Evolutionary conservation across 2,113 vertebrate species (phyloP).

Genomic region (Blennius ocellaris): DNA sequence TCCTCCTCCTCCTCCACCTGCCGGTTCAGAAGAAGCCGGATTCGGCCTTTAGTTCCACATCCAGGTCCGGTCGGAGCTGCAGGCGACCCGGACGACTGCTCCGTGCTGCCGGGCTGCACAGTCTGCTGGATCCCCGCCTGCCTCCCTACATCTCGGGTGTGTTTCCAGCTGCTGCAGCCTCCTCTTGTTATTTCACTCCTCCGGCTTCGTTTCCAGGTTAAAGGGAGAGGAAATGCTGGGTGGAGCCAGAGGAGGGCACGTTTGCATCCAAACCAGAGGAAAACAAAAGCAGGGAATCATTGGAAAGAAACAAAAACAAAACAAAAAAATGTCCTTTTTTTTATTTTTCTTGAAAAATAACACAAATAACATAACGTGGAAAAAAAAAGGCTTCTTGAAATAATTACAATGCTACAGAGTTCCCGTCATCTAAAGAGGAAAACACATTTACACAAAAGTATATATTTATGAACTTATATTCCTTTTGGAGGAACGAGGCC

Average conservation of each 20-base stretch:
- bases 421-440: constrained; percentile 74
- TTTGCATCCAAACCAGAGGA: neutral
- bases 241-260: constrained; percentile 43
- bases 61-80: constrained; percentile 68
- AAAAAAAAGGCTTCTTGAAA: constrained; percentile 80
- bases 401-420: constrained; percentile 86
- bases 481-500: constrained; percentile 73
- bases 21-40: constrained; percentile 57
- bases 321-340: constrained; percentile 53
- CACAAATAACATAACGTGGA: constrained; percentile 76
- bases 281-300: no score
- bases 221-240: constrained; percentile 21
- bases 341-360: constrained; percentile 84
- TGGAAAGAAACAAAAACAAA: no score
- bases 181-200: constrained; percentile 40
- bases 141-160: neutral
- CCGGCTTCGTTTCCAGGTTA: constrained; percentile 75
- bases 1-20: constrained; percentile 33
- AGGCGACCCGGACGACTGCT: constrained; percentile 15
- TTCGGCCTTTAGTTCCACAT: constrained; percentile 71
- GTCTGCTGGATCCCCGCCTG: no score
- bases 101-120: constrained; percentile 1
- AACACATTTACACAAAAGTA: constrained; percentile 86
- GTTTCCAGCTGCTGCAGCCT: constrained; percentile 22
- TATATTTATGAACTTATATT: constrained; percentile 83